A percentile compares a stretch with the other conserved stretches of the same genome.
Conservation (phyloP, 92 coral and sea anemone genomes). For the Actinernus sp. region DNA sequence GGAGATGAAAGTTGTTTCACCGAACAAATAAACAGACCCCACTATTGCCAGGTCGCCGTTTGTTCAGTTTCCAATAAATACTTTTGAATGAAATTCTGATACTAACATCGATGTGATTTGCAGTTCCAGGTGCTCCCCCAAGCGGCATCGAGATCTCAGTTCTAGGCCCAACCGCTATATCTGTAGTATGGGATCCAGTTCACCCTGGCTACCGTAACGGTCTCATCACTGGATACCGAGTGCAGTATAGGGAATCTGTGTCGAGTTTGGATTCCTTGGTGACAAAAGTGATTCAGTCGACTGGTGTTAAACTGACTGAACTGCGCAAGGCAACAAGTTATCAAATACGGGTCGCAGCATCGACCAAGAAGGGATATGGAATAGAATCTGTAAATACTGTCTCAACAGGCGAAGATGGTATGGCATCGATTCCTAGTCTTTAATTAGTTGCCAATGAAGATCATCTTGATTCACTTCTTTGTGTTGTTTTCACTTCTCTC, state of each 20-base stretch:
- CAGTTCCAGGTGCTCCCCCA: constrained; percentile 75
- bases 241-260: constrained; percentile 33
- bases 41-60: too few species aligned
- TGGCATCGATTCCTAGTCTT: too few species aligned
- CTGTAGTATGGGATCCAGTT: constrained; percentile 59
- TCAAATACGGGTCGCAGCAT: constrained; percentile 48
- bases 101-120: too few species aligned
- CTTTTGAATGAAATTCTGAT: too few species aligned
- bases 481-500: not conserved
- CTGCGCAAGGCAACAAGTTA: constrained; percentile 50
- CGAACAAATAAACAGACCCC: too few species aligned
- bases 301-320: constrained; percentile 7
- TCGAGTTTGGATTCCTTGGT: constrained; percentile 16
- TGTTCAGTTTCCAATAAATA: too few species aligned
- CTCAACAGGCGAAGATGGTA: constrained; percentile 80
- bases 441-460: not conserved
- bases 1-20: too few species aligned
- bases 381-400: constrained; percentile 5
- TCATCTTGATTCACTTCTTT: not conserved
- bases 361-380: constrained; percentile 69
- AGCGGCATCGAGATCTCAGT: constrained; percentile 12
- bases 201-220: constrained; percentile 62
- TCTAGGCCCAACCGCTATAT: constrained; percentile 38
- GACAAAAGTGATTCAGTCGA: not conserved
- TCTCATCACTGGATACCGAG: constrained; percentile 46